phyloP scores from a whole-genome alignment of 2,888 invertebrate species.

The Pantelozetes paolii region DNA sequence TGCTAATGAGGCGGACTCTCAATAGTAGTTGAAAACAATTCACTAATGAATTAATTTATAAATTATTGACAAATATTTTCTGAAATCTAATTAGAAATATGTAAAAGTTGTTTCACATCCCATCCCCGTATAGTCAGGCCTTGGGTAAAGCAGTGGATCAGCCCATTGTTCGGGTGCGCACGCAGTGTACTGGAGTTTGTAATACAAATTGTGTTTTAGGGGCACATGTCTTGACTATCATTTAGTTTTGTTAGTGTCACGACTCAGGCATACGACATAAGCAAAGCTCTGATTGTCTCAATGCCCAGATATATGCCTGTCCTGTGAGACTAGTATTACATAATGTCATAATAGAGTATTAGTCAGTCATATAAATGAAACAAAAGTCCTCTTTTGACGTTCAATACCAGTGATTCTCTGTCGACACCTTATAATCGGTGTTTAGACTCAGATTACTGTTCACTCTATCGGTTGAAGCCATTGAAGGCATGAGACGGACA shows the following conservation, averaged over 20 bases:
- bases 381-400: slow-evolving; percentile 19
- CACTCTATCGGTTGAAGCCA: neutral
- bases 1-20: no score
- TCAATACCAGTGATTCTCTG: slow-evolving; percentile 15
- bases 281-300: neutral
- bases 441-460: slow-evolving; percentile 8
- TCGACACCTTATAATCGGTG: slow-evolving; percentile 12
- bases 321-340: slow-evolving; percentile 3
- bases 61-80: no score
- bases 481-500: neutral
- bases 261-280: neutral
- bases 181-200: slow-evolving; percentile 5
- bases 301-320: slow-evolving; percentile 16
- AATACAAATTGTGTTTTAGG: slow-evolving; percentile 12
- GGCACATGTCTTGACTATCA: slow-evolving; percentile 33
- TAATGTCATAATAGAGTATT: slow-evolving; percentile 31
- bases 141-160: neutral
- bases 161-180: slow-evolving; percentile 24
- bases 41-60: no score
- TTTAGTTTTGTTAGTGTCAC: slow-evolving; percentile 11
- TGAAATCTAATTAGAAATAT: no score
- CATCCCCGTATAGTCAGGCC: neutral
- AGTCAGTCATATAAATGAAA: slow-evolving; percentile 13
- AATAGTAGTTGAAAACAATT: no score
- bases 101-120: neutral